Percentiles rank a stretch among this genome's conserved stretches.
Conservation (phyloP, 2,113 vertebrate genomes). For the Takifugu bimaculatus region DNA sequence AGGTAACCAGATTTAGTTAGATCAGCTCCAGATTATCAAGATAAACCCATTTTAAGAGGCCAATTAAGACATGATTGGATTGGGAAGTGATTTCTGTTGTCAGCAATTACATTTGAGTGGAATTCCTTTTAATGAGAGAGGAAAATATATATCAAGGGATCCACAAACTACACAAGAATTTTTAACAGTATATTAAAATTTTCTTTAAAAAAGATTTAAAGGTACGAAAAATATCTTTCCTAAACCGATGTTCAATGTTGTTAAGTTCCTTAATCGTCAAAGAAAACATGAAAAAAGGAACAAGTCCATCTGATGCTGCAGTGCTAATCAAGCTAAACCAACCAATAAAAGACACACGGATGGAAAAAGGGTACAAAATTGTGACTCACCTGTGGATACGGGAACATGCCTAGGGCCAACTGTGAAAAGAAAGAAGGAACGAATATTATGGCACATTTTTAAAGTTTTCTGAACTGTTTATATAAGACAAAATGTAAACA, state of each 20-base stretch:
- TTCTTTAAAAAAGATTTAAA: neutral
- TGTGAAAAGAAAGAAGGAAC: constrained; percentile 74
- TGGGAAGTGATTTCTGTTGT: constrained; percentile 63
- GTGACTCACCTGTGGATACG: constrained; percentile 94
- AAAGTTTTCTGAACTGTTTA: too few species aligned
- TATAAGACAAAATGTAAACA: too few species aligned
- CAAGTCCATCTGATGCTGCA: neutral
- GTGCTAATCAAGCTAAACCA: too few species aligned
- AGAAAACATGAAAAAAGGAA: too few species aligned
- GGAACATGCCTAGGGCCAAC: constrained; percentile 97
- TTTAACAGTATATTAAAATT: neutral
- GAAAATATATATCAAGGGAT: constrained; percentile 1
- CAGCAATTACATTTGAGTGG: constrained; percentile 68
- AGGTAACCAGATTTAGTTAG: constrained; percentile 64
- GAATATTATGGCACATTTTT: too few species aligned
- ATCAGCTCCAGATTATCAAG: constrained; percentile 57
- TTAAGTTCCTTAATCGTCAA: too few species aligned
- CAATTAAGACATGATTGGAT: constrained; percentile 74
- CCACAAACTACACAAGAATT: neutral
- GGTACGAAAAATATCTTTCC: too few species aligned
- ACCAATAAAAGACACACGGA: neutral
- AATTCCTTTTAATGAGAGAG: constrained; percentile 46
- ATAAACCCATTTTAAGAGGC: constrained; percentile 68
- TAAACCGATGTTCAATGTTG: too few species aligned
- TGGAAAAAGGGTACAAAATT: constrained; percentile 66